Evolutionary conservation across 2,888 invertebrate genomes (phyloP).

Genomic region (Spisula solida): DNA sequence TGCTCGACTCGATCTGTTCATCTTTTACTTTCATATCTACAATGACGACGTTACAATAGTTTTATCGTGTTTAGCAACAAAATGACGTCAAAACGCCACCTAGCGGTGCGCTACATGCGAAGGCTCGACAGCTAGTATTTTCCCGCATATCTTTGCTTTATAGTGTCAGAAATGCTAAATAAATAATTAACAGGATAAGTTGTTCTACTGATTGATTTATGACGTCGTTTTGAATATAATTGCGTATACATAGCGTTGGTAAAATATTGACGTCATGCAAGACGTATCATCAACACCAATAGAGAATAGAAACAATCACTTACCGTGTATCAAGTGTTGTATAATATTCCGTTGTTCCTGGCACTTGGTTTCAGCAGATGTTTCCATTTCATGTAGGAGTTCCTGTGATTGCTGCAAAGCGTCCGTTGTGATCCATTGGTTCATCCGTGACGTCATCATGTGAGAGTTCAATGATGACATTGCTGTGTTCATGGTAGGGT

Average conservation of each 20-base stretch:
- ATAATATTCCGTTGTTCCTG: conserved; percentile 77
- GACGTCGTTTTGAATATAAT: too few relatives aligned
- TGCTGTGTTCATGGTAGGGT: not conserved
- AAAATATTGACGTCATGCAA: too few relatives aligned
- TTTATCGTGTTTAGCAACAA: too few relatives aligned
- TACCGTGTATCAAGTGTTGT: conserved; percentile 71
- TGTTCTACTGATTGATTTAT: too few relatives aligned
- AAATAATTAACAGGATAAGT: too few relatives aligned
- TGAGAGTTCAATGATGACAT: conserved; percentile 68
- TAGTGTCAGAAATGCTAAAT: too few relatives aligned
- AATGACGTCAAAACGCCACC: too few relatives aligned
- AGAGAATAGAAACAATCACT: not conserved
- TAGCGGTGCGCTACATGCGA: too few relatives aligned
- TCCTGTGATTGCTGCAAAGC: conserved; percentile 77
- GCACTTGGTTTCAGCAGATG: conserved; percentile 75
- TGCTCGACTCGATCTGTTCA: conserved; percentile 64
- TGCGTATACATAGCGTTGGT: too few relatives aligned
- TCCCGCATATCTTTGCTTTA: too few relatives aligned
- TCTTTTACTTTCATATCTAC: conserved; percentile 74
- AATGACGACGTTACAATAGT: not conserved
- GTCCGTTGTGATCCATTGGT: conserved; percentile 75
- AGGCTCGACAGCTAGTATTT: too few relatives aligned
- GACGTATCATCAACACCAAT: too few relatives aligned
- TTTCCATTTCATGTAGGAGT: conserved; percentile 74
- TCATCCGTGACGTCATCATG: conserved; percentile 73